phyloP scores from a whole-genome alignment of 2,888 invertebrate genomes.

The Agrochola circellaris region DNA sequence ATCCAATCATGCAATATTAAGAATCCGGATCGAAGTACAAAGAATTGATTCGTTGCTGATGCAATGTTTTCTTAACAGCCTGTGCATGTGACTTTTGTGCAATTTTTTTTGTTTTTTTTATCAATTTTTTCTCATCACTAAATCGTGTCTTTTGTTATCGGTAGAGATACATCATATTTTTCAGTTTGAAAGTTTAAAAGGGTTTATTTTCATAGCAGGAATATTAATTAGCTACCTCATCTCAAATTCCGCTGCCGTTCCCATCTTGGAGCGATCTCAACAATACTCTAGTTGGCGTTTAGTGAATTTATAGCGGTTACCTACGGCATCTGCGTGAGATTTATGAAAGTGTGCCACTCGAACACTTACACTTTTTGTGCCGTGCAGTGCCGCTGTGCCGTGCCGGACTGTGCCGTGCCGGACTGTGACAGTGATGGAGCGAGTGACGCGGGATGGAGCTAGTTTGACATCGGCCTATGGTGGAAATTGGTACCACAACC shows the following conservation, averaged over 20 bases:
- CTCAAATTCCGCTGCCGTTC: constrained; percentile 30
- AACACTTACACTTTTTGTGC: constrained; percentile 73
- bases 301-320: constrained; percentile 80
- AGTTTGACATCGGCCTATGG: constrained; percentile 14
- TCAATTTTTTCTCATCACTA: neutral
- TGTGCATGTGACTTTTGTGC: neutral
- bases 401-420: constrained; percentile 42
- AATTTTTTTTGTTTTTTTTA: neutral
- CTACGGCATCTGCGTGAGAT: constrained; percentile 81
- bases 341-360: constrained; percentile 77
- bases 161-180: neutral
- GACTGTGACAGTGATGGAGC: constrained; percentile 71
- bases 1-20: neutral
- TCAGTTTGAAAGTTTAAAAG: neutral
- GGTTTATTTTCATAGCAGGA: neutral
- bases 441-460: constrained; percentile 54
- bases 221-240: neutral
- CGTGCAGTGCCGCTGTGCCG: constrained; percentile 44
- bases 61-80: neutral
- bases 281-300: constrained; percentile 68
- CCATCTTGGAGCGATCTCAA: constrained; percentile 24
- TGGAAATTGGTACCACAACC: neutral
- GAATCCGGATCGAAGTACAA: constrained; percentile 21
- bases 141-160: neutral
- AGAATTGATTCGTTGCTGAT: neutral